Evolutionary conservation across 2,113 vertebrate genomes (phyloP), one percentile per base, ranked within the genome.

Genomic region (Silurus meridionalis): DNA sequence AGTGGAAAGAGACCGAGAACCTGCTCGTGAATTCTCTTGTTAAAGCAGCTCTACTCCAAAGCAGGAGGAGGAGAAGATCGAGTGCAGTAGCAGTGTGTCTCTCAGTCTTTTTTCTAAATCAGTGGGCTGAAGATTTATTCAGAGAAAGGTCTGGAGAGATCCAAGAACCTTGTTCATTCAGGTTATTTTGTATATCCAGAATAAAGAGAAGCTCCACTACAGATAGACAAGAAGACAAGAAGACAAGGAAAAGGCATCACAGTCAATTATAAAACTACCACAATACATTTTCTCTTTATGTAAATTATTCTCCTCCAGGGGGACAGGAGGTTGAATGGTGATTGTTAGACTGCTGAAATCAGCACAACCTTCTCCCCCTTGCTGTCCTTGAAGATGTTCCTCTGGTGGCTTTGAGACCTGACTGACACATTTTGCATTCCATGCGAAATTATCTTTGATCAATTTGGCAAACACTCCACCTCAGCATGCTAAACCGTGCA

Each of bases 21-120:
- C 85, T 88, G 81, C 86, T 66, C 50, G 28, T 82, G 61, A 74
- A 85, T 89, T 90, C 17, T 88, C 50, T 88, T 81, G 89, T 78
- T 50, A 87, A 90, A 88, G 86, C 58, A 81, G 52, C 48, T 48
- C 37, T 66, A 66, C 71, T 75, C 77, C 71, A 21, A 78, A 53
- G 52, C 28, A 69, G 48, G 48, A 85, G 67, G 66, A 60, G 46
- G 66, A 55, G 23, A 52, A 75, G 66, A 37, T 80, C 25, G 55
- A 25, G 58, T 28, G 14, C 11, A 25, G 50, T 50, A 63, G 46
- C 78, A 28, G 53, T 87, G 48, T 67, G 53, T 69, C 78, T 88
- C 53, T 78, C 84, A 57, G 23, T 71, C 37, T 72, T 75, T 63
- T 23, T 13, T 52, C 72, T 7, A 63, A 75, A 69, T 77, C 25